Conservation (phyloP, 92 coral and sea anemone genomes). For the Actinostola sp. region DNA sequence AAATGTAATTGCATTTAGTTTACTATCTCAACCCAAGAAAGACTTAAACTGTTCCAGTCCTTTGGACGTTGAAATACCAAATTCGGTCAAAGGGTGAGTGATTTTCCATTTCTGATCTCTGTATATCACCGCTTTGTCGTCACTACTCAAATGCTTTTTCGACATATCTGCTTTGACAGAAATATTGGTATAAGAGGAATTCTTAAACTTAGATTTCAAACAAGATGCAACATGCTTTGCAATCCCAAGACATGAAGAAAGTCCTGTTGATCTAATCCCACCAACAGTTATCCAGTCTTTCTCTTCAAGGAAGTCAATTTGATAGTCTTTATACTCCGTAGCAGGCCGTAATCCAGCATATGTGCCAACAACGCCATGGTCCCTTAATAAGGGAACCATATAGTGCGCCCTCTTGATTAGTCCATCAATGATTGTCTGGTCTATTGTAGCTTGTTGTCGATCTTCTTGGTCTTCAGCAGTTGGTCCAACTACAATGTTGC, state of each 20-base stretch:
- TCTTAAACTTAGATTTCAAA: slow-evolving; percentile 28
- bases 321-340: slow-evolving; percentile 76
- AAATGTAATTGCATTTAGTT: too few species aligned
- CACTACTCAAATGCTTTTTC: neutral
- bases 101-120: slow-evolving; percentile 46
- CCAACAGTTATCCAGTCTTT: slow-evolving; percentile 75
- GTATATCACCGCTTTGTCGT: slow-evolving; percentile 3
- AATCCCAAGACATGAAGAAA: slow-evolving; percentile 81
- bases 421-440: slow-evolving; percentile 39
- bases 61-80: slow-evolving; percentile 50
- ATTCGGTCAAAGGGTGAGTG: slow-evolving; percentile 67
- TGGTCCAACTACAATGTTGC: slow-evolving; percentile 76
- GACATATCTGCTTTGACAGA: neutral
- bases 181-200: neutral
- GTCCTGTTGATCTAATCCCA: slow-evolving; percentile 84
- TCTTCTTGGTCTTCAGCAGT: slow-evolving; percentile 82
- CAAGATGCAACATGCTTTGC: slow-evolving; percentile 62
- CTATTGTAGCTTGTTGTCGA: slow-evolving; percentile 55
- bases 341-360: slow-evolving; percentile 87
- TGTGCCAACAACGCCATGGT: slow-evolving; percentile 61
- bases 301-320: slow-evolving; percentile 51
- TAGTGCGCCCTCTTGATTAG: slow-evolving; percentile 48
- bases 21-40: neutral
- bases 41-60: slow-evolving; percentile 34
- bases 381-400: slow-evolving; percentile 53